Conservation (phyloP, 1,140 invertebrate genomes). For the Pseudomyrmex sp. region DNA sequence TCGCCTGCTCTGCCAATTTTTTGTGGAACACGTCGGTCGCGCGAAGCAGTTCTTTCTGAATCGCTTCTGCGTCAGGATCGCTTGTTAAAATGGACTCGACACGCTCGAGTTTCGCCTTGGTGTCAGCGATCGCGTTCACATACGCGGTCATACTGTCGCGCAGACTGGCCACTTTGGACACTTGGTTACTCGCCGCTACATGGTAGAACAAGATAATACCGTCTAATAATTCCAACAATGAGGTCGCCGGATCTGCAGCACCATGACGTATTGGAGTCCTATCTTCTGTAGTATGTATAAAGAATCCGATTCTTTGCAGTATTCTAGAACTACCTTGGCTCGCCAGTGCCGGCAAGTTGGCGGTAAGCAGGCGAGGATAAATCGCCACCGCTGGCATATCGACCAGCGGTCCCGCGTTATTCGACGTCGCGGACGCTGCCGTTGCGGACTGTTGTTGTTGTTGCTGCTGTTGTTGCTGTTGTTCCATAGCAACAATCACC, state of each 20-base stretch:
- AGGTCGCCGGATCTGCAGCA: slow-evolving; percentile 81
- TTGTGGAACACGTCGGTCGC: slow-evolving; percentile 86
- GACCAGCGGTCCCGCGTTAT: slow-evolving; percentile 60
- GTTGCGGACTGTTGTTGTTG: slow-evolving; percentile 37
- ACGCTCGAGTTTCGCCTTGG: slow-evolving; percentile 83
- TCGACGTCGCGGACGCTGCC: slow-evolving; percentile 62
- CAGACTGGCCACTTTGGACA: slow-evolving; percentile 88
- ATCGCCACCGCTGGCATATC: slow-evolving; percentile 74
- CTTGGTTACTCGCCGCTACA: slow-evolving; percentile 89
- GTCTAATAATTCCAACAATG: slow-evolving; percentile 88
- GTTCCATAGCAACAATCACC: slow-evolving; percentile 80
- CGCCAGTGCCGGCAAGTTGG: slow-evolving; percentile 55
- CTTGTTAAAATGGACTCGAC: slow-evolving; percentile 63
- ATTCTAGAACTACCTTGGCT: slow-evolving; percentile 69
- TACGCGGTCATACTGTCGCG: slow-evolving; percentile 87
- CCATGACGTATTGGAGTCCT: slow-evolving; percentile 77
- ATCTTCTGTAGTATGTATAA: slow-evolving; percentile 75
- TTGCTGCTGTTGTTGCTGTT: slow-evolving; percentile 47
- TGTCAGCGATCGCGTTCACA: slow-evolving; percentile 85
- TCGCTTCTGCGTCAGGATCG: slow-evolving; percentile 74
- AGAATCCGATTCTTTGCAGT: slow-evolving; percentile 77
- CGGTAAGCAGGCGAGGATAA: slow-evolving; percentile 72
- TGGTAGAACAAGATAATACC: slow-evolving; percentile 90
- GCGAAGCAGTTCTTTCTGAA: slow-evolving; percentile 84
- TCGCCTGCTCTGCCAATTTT: slow-evolving; percentile 86